Percentiles rank a stretch among this genome's conserved stretches.
These are phyloP conservation scores for Rallus crepitans DNA, from an alignment of 2,797 vertebrate species.

Conservation along the genomic window DNA sequence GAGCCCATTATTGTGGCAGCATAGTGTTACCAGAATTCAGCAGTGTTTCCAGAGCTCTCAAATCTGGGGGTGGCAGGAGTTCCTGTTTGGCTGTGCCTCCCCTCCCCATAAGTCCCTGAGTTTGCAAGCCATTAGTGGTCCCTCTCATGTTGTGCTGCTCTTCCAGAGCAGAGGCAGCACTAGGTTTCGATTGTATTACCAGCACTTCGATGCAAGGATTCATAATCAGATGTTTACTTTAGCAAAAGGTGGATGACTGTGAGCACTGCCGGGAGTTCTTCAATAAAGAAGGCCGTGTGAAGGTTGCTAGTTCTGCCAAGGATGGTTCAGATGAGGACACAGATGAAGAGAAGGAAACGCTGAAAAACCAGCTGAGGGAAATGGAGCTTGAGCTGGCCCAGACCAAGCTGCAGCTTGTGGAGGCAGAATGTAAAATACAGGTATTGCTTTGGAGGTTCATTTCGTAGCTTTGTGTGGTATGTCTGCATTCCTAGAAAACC, in stretches of 20 bases:
- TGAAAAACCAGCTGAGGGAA: slow-evolving; percentile 96
- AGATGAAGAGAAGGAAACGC: slow-evolving; percentile 92
- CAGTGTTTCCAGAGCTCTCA: background rate
- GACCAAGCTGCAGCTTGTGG: slow-evolving; percentile 97
- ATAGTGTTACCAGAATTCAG: background rate
- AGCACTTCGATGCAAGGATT: background rate
- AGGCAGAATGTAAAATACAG: slow-evolving; percentile 99
- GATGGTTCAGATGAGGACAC: slow-evolving; percentile 86
- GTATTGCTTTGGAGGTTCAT: slow-evolving; percentile 71
- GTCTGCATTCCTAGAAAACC: slow-evolving; percentile 19
- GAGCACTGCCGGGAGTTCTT: slow-evolving; percentile 95
- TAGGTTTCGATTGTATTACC: background rate
- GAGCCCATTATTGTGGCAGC: background rate
- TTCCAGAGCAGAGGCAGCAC: background rate
- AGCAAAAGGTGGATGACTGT: slow-evolving; percentile 96
- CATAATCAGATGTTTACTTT: slow-evolving; percentile 12
- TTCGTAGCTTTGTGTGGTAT: background rate
- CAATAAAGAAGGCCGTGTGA: slow-evolving; percentile 92
- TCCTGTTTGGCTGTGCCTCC: background rate
- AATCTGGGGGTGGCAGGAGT: background rate
- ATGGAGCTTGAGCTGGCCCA: slow-evolving; percentile 98
- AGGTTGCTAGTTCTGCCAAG: slow-evolving; percentile 76
- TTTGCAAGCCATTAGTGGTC: background rate
- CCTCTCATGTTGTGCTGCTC: background rate
- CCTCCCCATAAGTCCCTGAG: background rate